Evolutionary conservation across 2,888 invertebrate species (phyloP).

Genomic region (Geotrupes spiniger): DNA sequence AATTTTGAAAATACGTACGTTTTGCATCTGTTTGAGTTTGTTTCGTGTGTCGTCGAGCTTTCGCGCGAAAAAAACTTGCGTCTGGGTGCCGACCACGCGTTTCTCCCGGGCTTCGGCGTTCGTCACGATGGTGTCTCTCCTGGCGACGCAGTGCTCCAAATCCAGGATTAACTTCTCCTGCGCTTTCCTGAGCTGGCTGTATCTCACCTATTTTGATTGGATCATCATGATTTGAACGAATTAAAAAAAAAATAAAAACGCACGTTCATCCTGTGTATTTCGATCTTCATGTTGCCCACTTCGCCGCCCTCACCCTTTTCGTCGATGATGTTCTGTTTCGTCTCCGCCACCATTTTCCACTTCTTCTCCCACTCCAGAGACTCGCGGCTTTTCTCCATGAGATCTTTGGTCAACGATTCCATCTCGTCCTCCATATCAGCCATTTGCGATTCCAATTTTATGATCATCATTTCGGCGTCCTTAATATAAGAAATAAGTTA

Average conservation of each 20-base stretch:
- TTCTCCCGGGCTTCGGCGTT: constrained; percentile 58
- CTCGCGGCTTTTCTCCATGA: constrained; percentile 64
- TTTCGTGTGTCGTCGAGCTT: constrained; percentile 59
- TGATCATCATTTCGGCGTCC: constrained; percentile 67
- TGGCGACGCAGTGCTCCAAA: constrained; percentile 62
- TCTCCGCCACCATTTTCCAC: constrained; percentile 68
- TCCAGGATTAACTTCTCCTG: constrained; percentile 62
- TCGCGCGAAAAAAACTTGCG: constrained; percentile 54
- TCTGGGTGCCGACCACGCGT: constrained; percentile 47
- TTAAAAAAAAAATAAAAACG: constrained; percentile 25
- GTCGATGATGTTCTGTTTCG: constrained; percentile 64
- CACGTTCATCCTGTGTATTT: constrained; percentile 84
- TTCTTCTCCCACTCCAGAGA: constrained; percentile 80
- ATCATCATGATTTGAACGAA: constrained; percentile 1
- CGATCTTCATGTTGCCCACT: constrained; percentile 71
- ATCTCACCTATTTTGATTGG: constrained; percentile 43
- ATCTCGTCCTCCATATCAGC: constrained; percentile 65
- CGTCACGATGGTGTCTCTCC: constrained; percentile 63
- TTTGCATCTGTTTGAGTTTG: constrained; percentile 56
- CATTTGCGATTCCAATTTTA: constrained; percentile 67
- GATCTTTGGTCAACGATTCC: constrained; percentile 59
- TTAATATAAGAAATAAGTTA: constrained; percentile 38
- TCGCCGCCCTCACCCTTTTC: constrained; percentile 68
- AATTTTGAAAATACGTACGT: constrained; percentile 38
- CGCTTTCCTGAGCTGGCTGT: constrained; percentile 54